phyloP scores from a whole-genome alignment of 2,888 invertebrate genomes.

The Craniophora ligustri region DNA sequence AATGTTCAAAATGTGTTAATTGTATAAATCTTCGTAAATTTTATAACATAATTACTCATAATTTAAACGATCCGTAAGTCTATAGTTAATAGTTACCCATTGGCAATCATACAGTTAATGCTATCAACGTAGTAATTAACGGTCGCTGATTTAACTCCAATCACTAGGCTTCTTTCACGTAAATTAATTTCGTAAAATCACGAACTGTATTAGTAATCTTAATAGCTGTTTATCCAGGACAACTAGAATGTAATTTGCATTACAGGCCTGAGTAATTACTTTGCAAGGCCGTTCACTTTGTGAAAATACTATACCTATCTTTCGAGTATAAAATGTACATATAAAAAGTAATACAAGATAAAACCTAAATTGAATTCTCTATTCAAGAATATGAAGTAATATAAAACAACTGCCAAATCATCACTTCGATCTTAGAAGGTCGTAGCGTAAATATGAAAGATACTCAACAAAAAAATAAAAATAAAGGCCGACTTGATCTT shows the following conservation, averaged over 20 bases:
- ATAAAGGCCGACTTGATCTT: slow-evolving; percentile 15
- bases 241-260: slow-evolving; percentile 21
- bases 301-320: slow-evolving; percentile 13
- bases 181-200: slow-evolving; percentile 35
- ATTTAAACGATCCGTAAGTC: background rate
- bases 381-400: too few species aligned
- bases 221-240: slow-evolving; percentile 27
- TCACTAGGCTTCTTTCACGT: slow-evolving; percentile 20
- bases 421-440: too few species aligned
- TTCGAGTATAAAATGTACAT: too few species aligned
- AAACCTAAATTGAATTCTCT: too few species aligned
- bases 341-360: background rate
- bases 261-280: slow-evolving; percentile 6
- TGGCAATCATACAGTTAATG: slow-evolving; percentile 5
- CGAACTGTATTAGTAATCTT: slow-evolving; percentile 28
- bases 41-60: background rate
- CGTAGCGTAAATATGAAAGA: slow-evolving; percentile 4
- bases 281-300: slow-evolving; percentile 6
- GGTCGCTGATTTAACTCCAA: slow-evolving; percentile 7
- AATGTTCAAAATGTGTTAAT: too few species aligned
- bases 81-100: background rate
- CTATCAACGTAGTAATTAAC: slow-evolving; percentile 18
- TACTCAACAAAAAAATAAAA: background rate
- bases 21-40: background rate
- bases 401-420: too few species aligned